Conservation (phyloP, 2,113 vertebrate genomes). For the Ranitomeya variabilis region DNA sequence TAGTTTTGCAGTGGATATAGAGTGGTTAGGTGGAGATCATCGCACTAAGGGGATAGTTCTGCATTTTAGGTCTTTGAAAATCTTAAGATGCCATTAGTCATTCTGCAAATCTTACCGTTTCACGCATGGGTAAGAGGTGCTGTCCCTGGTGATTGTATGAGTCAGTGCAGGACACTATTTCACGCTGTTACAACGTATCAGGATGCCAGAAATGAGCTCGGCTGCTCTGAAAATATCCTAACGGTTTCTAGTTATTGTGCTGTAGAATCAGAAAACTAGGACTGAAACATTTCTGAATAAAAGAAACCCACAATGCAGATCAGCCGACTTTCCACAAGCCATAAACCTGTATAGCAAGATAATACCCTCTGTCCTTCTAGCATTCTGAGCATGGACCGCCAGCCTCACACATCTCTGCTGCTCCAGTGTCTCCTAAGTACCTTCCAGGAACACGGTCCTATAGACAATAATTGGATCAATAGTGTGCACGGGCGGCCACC, state of each 20-base stretch:
- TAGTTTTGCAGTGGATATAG: no score
- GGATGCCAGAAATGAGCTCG: background rate
- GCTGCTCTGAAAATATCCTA: background rate
- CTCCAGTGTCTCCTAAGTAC: no score
- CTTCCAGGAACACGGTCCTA: no score
- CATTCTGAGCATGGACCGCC: no score
- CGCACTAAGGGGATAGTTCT: background rate
- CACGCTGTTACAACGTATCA: background rate
- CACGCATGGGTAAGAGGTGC: background rate
- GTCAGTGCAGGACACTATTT: background rate
- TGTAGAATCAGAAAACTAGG: background rate
- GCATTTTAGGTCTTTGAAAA: background rate
- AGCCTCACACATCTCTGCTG: no score
- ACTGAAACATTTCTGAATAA: background rate
- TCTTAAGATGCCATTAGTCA: background rate
- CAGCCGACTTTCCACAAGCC: no score
- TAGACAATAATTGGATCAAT: no score
- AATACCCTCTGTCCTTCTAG: no score
- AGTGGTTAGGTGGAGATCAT: background rate
- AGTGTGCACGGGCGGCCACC: no score
- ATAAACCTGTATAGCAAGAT: no score
- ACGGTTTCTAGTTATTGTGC: background rate
- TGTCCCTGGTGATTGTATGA: conserved; percentile 2
- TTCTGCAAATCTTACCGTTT: conserved; percentile 15
- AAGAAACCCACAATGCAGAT: background rate